Evolutionary conservation across 2,113 vertebrate genomes (phyloP), one percentile per base, ranked within the genome.

Genomic region (Onychostruthus taczanowskii): DNA sequence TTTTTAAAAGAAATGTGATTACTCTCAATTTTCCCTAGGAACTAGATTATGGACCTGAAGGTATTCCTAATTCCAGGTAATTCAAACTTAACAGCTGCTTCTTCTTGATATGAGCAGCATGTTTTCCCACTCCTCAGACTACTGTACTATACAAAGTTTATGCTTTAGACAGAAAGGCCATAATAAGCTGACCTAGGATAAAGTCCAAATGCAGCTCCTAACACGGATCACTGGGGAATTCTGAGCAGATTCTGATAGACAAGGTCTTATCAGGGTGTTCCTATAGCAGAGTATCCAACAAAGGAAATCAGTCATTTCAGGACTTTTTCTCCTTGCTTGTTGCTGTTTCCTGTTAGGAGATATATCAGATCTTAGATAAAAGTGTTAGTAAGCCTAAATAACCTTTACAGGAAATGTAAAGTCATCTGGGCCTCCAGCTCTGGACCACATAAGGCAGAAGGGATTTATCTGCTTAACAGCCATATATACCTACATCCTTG

Each of bases 331-430:
- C 30, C 70, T 66, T 44, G 22, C 46, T 88, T 94, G 49, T 67
- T 93, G 30, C 66, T 91, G 33, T 78, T 96, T 97, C 91, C 56
- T 84, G 58, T 83, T 61, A 86, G n/a, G 30, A 63, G 55, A 81
- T 43, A 78, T 43, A 82, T 80, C 68, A 75, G 62, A 55, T 61
- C 50, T 95, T 64, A 87, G 67, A 91, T 82, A 80, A 97, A 94
- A 95, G 86, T 89, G 72, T 44, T 72, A 61, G 39, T 64, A 79
- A 95, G 35, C 47, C 90, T 69, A 94, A 70, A 83, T 84, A 96
- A 69, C 75, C 56, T 95, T 92, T 92, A 76, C 84, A 93, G 72
- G 93, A 97, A 95, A 50, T 26, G 47, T 52, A 95, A 92, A 92
- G 89, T 73, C 89, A 93, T 86, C 56, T 83, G 78, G 88, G 84